These are phyloP conservation scores for Drosophila sordidula DNA, from an alignment of 2,888 invertebrate species.

Conservation along the genomic window DNA sequence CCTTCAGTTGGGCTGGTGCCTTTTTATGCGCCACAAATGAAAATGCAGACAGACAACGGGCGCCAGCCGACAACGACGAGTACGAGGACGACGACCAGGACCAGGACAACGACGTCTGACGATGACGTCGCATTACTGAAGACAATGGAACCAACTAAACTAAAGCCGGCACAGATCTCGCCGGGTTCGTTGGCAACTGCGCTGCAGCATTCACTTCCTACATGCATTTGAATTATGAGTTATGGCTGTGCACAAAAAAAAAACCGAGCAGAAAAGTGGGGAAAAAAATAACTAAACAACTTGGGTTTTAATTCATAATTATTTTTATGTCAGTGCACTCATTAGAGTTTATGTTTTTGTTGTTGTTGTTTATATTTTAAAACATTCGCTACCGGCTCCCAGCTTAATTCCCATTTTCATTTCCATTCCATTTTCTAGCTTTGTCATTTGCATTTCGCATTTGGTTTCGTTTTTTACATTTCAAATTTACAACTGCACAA, in stretches of 20 bases:
- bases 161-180: slow-evolving; percentile 64
- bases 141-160: slow-evolving; percentile 71
- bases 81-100: slow-evolving; percentile 40
- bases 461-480: slow-evolving; percentile 42
- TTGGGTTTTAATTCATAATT: slow-evolving; percentile 77
- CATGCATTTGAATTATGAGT: slow-evolving; percentile 78
- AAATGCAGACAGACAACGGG: slow-evolving; percentile 80
- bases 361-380: slow-evolving; percentile 30
- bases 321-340: slow-evolving; percentile 78
- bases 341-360: slow-evolving; percentile 56
- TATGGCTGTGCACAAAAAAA: slow-evolving; percentile 27
- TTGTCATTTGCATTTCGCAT: slow-evolving; percentile 63
- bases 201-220: slow-evolving; percentile 55
- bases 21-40: slow-evolving; percentile 78
- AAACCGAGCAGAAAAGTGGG: slow-evolving; percentile 7
- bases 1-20: slow-evolving; percentile 58
- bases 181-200: slow-evolving; percentile 73
- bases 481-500: slow-evolving; percentile 55
- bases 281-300: slow-evolving; percentile 53
- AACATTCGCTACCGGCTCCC: slow-evolving; percentile 33
- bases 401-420: slow-evolving; percentile 23
- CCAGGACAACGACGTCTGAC: slow-evolving; percentile 69
- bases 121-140: slow-evolving; percentile 76
- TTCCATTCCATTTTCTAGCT: slow-evolving; percentile 41
- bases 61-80: slow-evolving; percentile 61